Evolutionary conservation across 2,888 invertebrate species (phyloP).

Genomic region (Saturnia japonica): DNA sequence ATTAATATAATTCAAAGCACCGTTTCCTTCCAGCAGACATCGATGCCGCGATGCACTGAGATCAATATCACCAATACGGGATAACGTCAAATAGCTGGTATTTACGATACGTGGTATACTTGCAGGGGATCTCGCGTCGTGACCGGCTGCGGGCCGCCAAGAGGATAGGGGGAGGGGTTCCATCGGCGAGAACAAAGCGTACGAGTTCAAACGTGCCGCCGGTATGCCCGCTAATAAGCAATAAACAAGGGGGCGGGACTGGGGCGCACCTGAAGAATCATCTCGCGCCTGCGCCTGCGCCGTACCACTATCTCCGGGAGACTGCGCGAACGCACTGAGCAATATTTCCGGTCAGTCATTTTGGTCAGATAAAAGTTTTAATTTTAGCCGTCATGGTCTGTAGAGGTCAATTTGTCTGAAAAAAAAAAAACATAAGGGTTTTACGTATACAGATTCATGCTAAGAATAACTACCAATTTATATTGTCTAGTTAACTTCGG

Average conservation of each 20-base stretch:
- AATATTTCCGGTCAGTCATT: constrained; percentile 18
- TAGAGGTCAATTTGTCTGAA: too few species aligned
- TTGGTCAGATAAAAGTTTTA: background rate
- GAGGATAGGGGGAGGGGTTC: constrained; percentile 43
- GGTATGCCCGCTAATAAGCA: constrained; percentile 78
- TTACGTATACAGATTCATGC: too few species aligned
- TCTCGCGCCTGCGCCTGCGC: constrained; percentile 58
- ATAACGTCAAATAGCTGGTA: constrained; percentile 78
- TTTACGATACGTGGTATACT: constrained; percentile 76
- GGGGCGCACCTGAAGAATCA: constrained; percentile 78
- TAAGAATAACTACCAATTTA: too few species aligned
- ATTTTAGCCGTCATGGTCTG: background rate
- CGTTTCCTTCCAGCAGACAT: constrained; percentile 67
- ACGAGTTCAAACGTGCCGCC: constrained; percentile 78
- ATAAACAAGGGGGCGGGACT: constrained; percentile 81
- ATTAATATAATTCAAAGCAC: constrained; percentile 46
- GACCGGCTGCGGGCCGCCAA: constrained; percentile 53
- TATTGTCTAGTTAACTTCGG: too few species aligned
- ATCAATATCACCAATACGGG: constrained; percentile 74
- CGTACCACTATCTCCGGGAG: constrained; percentile 37
- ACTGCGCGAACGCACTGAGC: constrained; percentile 37
- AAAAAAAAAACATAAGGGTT: too few species aligned
- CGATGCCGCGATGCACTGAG: constrained; percentile 56
- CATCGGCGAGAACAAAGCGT: constrained; percentile 80
- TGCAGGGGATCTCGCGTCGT: constrained; percentile 68